Base-by-base conservation (phyloP, 2,113 vertebrate genomes). In the Dipodomys ordii region DNA sequence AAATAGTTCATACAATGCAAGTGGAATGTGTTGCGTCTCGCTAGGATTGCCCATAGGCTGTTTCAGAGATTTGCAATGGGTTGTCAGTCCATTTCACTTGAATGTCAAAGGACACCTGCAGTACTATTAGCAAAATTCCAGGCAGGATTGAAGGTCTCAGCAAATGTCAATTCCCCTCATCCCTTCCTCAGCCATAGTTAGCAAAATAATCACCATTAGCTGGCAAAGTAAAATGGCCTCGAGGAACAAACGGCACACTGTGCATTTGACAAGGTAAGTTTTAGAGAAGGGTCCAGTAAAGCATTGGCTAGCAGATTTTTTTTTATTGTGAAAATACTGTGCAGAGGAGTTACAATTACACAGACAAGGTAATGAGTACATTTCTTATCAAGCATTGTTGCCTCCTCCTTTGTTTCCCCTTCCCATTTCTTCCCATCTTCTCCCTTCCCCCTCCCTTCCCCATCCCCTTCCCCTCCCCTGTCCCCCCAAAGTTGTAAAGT, bases 11-110 rank as follows among this genome's bases (percentile, higher is more conserved):
- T 57, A 0, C 35, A 16, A 23, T 65, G 71, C 7, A 9, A 35
- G 23, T 25, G 64, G 3, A 39, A 16, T 62, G 15, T 32, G 49
- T 20, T 46, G 49, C 3, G 18, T 67, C 10, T n/a, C 30, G 60
- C 6, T 10, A 16, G 18, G 46, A 72, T 0, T 6, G 7, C 3
- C 18, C 15, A 25, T 3, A 64, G 27, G 35, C 62, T 0, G 12
- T 22, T 62, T 79, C 18, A 62, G 32, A 46, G 18, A 39, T 32
- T 19, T 86, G 49, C 35, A 16, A 25, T 72, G 65, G 62, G 12
- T 78, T 72, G 88, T 69, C 64, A 57, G 3, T 71, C 20, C 12
- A 44, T 69, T 53, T 69, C 64, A 68, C 20, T 44, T 57, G 46
- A 28, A 28, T 74, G 60, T 57, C 28, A 67, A 53, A 82, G 20